Evolutionary conservation across 2,888 invertebrate species (phyloP).

Genomic region (Callinectes sapidus): DNA sequence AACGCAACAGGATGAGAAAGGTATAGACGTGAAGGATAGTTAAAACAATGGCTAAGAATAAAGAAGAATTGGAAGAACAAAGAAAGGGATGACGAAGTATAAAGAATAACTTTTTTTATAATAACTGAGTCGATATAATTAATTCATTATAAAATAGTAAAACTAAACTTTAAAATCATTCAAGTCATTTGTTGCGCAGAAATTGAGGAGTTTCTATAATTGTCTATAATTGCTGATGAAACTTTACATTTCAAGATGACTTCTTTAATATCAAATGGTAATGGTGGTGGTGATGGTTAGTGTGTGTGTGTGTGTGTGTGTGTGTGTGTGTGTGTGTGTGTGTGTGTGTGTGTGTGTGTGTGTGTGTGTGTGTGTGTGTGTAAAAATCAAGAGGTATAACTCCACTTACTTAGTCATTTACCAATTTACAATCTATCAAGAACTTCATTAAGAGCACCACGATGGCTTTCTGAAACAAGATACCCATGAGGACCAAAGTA

Average conservation of each 20-base stretch:
- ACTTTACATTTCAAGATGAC: too few species aligned
- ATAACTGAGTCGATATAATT: neutral
- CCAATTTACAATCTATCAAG: too few species aligned
- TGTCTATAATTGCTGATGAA: too few species aligned
- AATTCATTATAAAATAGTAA: neutral
- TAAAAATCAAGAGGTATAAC: too few species aligned
- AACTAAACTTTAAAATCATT: neutral
- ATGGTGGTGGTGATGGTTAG: too few species aligned
- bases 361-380: too few species aligned
- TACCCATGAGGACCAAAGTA: neutral
- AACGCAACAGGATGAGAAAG: neutral
- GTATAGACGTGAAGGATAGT: neutral
- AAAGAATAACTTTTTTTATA: neutral
- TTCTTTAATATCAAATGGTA: too few species aligned
- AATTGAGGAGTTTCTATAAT: too few species aligned
- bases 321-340: too few species aligned
- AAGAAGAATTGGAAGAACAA: neutral
- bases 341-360: too few species aligned
- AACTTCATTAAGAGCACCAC: neutral
- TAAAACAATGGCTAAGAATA: neutral
- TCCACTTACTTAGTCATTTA: too few species aligned
- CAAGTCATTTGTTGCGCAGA: neutral
- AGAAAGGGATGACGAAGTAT: neutral
- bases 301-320: too few species aligned
- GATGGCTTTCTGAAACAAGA: neutral